Percentiles rank a stretch among this genome's conserved stretches.
Evolutionary conservation across 2,797 vertebrate genomes (phyloP).

Genomic region (Meda fulgida): DNA sequence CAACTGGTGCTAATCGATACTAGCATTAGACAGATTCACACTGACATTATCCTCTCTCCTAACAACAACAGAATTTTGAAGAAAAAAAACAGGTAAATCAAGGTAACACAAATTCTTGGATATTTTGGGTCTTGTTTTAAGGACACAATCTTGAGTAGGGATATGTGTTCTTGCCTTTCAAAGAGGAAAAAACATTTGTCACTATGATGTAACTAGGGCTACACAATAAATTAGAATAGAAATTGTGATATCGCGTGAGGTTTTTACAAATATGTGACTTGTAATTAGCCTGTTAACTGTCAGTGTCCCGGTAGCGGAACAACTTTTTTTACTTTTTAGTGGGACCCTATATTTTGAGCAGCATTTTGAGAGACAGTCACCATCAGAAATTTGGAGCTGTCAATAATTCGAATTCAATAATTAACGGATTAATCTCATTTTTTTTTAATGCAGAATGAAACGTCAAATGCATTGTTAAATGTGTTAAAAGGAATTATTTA

Average conservation of each 20-base stretch:
- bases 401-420: not conserved
- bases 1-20: conserved; percentile 41
- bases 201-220: not conserved
- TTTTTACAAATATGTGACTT: not conserved
- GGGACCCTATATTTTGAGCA: not conserved
- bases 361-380: not conserved
- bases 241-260: not conserved
- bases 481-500: not conserved
- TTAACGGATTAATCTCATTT: not conserved
- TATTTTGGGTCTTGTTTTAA: conserved; percentile 1
- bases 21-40: conserved; percentile 38
- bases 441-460: not conserved
- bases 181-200: not conserved
- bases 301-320: not conserved
- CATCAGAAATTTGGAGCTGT: not conserved
- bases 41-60: not conserved
- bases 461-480: not conserved
- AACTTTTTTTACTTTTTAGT: not conserved
- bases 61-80: not conserved
- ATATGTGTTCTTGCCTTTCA: not conserved
- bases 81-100: not conserved
- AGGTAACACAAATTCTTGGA: not conserved
- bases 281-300: not conserved
- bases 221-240: not conserved
- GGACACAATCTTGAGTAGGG: not conserved